A percentile compares a stretch with the other conserved stretches of the same genome.
Conservation (phyloP, 2,888 invertebrate species). For the Flabesymbios commensalis region DNA sequence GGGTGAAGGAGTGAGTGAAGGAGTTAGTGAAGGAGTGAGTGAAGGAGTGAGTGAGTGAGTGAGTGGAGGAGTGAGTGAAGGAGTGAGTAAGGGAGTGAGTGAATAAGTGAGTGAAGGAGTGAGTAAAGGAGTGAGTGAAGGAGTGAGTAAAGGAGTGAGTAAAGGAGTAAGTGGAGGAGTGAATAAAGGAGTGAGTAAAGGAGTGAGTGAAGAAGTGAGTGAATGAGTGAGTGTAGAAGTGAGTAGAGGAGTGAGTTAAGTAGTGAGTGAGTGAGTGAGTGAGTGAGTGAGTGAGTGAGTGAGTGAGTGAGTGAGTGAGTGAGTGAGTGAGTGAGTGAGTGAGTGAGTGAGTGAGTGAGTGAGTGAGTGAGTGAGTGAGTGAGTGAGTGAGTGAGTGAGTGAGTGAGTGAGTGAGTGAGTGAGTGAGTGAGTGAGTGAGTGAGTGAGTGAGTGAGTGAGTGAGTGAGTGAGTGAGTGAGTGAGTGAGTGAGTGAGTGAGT, state of each 20-base stretch:
- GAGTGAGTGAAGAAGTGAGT: no score
- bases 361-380: constrained; percentile 15
- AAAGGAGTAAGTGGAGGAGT: no score
- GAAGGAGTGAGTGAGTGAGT: no score
- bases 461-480: neutral
- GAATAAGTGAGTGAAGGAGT: no score
- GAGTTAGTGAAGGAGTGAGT: no score
- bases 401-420: constrained; percentile 9
- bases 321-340: constrained; percentile 2
- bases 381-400: constrained; percentile 11
- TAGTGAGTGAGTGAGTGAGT: constrained; percentile 8
- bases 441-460: constrained; percentile 8
- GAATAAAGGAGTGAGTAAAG: no score
- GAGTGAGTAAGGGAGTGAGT: no score
- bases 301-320: constrained; percentile 8
- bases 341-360: constrained; percentile 10
- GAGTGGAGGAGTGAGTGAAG: no score
- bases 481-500: constrained; percentile 7
- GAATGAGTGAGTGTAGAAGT: no score
- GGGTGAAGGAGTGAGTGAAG: no score
- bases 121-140: no score
- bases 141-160: no score
- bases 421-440: constrained; percentile 7
- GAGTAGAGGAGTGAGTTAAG: neutral
- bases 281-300: constrained; percentile 8